phyloP scores from a whole-genome alignment of 2,797 vertebrate genomes.

The Cynopterus sphinx region DNA sequence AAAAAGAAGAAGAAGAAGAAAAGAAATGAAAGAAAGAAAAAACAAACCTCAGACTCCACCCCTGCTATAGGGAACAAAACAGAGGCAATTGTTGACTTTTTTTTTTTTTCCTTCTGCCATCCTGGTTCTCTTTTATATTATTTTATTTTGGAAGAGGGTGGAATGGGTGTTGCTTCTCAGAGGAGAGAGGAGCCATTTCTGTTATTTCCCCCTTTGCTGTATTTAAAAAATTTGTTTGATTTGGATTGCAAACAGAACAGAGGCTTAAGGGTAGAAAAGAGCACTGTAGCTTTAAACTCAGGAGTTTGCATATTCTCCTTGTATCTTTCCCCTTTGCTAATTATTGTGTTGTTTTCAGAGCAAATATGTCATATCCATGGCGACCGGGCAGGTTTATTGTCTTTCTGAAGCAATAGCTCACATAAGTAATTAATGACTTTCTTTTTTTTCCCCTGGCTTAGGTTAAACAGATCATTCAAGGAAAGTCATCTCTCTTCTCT shows the following conservation, averaged over 20 bases:
- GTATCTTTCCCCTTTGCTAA: constrained; percentile 99
- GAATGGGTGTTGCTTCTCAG: constrained; percentile 10
- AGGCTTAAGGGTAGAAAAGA: constrained; percentile 91
- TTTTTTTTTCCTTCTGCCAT: not conserved
- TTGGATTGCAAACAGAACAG: constrained; percentile 85
- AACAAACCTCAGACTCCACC: constrained; percentile 64
- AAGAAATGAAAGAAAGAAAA: not conserved
- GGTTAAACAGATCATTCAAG: constrained; percentile 99
- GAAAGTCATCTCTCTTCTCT: constrained; percentile 91
- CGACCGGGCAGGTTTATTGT: constrained; percentile 99
- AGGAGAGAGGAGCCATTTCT: constrained; percentile 6
- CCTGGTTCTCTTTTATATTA: constrained; percentile 50
- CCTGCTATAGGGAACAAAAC: constrained; percentile 68
- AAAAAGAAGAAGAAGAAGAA: not conserved
- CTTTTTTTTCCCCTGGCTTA: constrained; percentile 96
- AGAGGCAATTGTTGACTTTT: constrained; percentile 32
- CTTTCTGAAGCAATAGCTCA: constrained; percentile 99
- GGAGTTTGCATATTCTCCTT: constrained; percentile 99
- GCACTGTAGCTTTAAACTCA: constrained; percentile 98
- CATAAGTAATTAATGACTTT: constrained; percentile 99
- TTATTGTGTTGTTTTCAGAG: constrained; percentile 99
- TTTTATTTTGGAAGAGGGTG: constrained; percentile 29
- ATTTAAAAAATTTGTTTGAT: constrained; percentile 84
- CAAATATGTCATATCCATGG: constrained; percentile 99
- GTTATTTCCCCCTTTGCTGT: constrained; percentile 63